phyloP scores from a whole-genome alignment of 2,113 vertebrate genomes.

The Atractosteus spatula region DNA sequence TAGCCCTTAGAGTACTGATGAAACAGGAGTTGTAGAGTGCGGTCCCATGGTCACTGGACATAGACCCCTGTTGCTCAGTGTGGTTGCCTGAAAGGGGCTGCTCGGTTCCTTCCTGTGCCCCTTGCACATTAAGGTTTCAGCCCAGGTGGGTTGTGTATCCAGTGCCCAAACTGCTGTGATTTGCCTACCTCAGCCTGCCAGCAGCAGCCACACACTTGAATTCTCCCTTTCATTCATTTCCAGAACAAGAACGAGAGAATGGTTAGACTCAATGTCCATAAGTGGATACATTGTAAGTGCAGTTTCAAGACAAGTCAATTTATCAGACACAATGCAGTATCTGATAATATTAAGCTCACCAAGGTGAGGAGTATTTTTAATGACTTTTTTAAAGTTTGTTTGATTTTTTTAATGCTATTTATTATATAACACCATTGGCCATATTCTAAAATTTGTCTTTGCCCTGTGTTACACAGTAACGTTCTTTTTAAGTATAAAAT shows the following conservation, averaged over 20 bases:
- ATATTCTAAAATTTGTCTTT: neutral
- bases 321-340: too few species aligned
- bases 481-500: too few species aligned
- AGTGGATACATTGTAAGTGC: slow-evolving; percentile 5
- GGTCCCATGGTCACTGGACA: too few species aligned
- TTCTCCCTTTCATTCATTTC: slow-evolving; percentile 11
- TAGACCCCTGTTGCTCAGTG: too few species aligned
- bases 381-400: neutral
- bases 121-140: neutral
- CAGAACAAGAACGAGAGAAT: slow-evolving; percentile 16
- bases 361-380: neutral
- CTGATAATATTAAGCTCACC: neutral
- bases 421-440: slow-evolving; percentile 1
- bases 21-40: too few species aligned
- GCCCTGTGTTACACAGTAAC: too few species aligned
- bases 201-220: slow-evolving; percentile 20
- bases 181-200: slow-evolving; percentile 5
- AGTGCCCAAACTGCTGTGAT: neutral
- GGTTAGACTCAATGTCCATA: slow-evolving; percentile 9
- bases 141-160: neutral
- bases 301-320: neutral
- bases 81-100: neutral
- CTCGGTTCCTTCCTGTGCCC: neutral
- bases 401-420: slow-evolving; percentile 4
- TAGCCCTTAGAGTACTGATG: slow-evolving; percentile 1